Evolutionary conservation across 2,888 invertebrate species (phyloP).

Genomic region (Agriopis leucophaearia): DNA sequence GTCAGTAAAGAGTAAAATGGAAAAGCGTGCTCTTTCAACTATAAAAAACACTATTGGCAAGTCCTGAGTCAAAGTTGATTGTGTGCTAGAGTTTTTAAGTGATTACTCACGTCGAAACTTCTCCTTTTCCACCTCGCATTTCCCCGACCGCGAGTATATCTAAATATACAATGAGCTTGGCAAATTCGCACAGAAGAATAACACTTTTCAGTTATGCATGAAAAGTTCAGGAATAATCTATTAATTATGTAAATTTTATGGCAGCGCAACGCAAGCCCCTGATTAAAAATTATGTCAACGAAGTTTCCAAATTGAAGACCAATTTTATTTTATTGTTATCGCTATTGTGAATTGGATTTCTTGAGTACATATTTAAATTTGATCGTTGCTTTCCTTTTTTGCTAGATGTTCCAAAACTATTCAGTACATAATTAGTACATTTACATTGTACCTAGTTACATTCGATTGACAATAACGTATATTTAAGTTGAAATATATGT

Average conservation of each 20-base stretch:
- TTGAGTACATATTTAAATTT: slow-evolving; percentile 42
- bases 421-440: no score
- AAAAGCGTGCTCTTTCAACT: slow-evolving; percentile 43
- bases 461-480: no score
- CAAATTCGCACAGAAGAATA: slow-evolving; percentile 52
- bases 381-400: neutral
- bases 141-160: slow-evolving; percentile 53
- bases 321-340: slow-evolving; percentile 48
- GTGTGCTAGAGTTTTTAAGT: slow-evolving; percentile 53
- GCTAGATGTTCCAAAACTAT: no score
- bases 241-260: slow-evolving; percentile 44
- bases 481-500: no score
- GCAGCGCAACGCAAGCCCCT: slow-evolving; percentile 35
- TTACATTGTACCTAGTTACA: no score
- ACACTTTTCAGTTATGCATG: slow-evolving; percentile 48
- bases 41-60: slow-evolving; percentile 48
- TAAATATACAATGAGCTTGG: slow-evolving; percentile 62
- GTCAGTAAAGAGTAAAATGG: slow-evolving; percentile 35
- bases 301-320: slow-evolving; percentile 43
- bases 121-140: slow-evolving; percentile 51
- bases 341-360: slow-evolving; percentile 46
- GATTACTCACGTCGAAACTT: slow-evolving; percentile 54
- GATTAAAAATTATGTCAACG: slow-evolving; percentile 43
- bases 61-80: slow-evolving; percentile 53
- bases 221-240: slow-evolving; percentile 46